Conservation (phyloP, 2,888 invertebrate species). For the Clivina fossor region DNA sequence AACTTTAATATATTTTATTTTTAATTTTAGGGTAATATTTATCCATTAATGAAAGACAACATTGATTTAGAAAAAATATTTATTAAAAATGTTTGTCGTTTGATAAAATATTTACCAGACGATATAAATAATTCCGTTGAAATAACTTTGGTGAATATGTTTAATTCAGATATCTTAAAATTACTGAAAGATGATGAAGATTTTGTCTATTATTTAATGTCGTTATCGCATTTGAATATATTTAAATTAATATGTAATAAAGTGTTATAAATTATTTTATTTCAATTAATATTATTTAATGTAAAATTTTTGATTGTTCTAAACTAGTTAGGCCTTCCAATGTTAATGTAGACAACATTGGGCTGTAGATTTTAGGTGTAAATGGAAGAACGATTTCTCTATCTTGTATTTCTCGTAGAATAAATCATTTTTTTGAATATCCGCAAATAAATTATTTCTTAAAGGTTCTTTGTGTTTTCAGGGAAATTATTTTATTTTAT, state of each 20-base stretch:
- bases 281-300: too few relatives aligned
- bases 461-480: too few relatives aligned
- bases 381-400: too few relatives aligned
- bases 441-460: too few relatives aligned
- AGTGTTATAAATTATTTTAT: constrained; percentile 26
- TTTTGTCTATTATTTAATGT: constrained; percentile 15
- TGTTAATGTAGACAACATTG: too few relatives aligned
- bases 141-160: constrained; percentile 23
- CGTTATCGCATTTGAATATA: constrained; percentile 24
- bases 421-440: too few relatives aligned
- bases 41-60: neutral
- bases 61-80: constrained; percentile 13
- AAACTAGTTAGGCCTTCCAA: too few relatives aligned
- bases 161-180: constrained; percentile 24
- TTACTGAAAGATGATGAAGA: constrained; percentile 30
- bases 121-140: constrained; percentile 23
- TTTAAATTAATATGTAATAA: constrained; percentile 31
- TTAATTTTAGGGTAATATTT: constrained; percentile 20
- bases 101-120: constrained; percentile 27
- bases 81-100: constrained; percentile 29
- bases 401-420: too few relatives aligned
- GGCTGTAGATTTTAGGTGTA: too few relatives aligned
- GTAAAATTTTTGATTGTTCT: too few relatives aligned
- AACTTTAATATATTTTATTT: too few relatives aligned
- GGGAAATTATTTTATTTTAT: too few relatives aligned